Percentiles rank a stretch among this genome's conserved stretches.
Evolutionary conservation across 2,113 vertebrate species (phyloP).

Genomic region (Dicerorhinus sumatrensis): DNA sequence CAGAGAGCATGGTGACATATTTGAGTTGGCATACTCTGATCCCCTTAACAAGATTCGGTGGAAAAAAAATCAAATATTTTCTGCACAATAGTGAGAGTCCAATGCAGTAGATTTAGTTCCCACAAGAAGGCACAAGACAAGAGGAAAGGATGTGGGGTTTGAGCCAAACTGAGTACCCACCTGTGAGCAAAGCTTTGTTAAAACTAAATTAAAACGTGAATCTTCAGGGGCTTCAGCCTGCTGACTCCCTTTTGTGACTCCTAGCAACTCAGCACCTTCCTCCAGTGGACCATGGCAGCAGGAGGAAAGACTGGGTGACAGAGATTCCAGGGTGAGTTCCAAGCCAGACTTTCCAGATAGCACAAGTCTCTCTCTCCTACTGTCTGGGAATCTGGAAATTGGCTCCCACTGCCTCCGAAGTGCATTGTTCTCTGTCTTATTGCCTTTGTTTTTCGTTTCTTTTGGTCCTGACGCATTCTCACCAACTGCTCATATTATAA

Average conservation of each 20-base stretch:
- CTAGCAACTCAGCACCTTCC: background rate
- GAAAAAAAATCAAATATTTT: background rate
- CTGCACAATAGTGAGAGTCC: background rate
- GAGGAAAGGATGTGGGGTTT: background rate
- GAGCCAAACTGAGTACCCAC: background rate
- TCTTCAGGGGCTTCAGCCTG: background rate
- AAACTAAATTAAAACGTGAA: background rate
- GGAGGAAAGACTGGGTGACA: background rate
- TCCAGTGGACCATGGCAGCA: background rate
- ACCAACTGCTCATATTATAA: background rate
- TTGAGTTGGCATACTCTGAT: background rate
- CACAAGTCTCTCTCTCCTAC: background rate
- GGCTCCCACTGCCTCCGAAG: background rate
- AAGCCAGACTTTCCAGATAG: background rate
- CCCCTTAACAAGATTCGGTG: background rate
- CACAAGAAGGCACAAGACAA: background rate
- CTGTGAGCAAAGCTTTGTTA: background rate
- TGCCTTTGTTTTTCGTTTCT: background rate
- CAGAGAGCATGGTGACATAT: background rate
- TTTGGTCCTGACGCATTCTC: background rate
- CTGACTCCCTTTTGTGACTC: background rate
- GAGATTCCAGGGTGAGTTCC: background rate
- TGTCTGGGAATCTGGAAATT: background rate
- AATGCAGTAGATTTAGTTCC: background rate
- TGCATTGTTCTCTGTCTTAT: background rate